These are phyloP conservation scores for Lophius piscatorius DNA, from an alignment of 2,113 vertebrate species.

Conservation along the genomic window DNA sequence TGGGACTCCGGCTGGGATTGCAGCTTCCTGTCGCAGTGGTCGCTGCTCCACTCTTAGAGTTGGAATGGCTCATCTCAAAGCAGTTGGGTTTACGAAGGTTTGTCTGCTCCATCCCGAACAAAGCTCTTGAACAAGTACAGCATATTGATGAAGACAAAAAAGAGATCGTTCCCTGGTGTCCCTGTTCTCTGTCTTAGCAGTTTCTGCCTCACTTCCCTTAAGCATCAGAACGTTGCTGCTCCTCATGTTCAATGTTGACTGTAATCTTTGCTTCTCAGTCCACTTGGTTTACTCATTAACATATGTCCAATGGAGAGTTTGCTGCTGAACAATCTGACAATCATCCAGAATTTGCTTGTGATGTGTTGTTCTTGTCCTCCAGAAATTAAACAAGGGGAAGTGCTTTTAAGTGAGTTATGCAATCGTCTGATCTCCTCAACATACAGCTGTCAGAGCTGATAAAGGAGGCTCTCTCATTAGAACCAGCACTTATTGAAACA, in stretches of 20 bases:
- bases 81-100: constrained; percentile 19
- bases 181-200: neutral
- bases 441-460: constrained; percentile 48
- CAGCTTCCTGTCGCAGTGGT: constrained; percentile 20
- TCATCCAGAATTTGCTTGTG: constrained; percentile 5
- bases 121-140: constrained; percentile 32
- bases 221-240: too few relatives aligned
- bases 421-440: constrained; percentile 40
- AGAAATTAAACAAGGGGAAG: constrained; percentile 26
- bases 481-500: constrained; percentile 45
- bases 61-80: constrained; percentile 47
- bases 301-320: neutral
- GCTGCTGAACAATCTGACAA: neutral
- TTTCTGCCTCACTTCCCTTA: neutral
- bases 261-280: too few relatives aligned
- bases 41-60: constrained; percentile 18
- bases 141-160: constrained; percentile 23
- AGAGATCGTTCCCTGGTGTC: constrained; percentile 2
- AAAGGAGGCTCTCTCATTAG: constrained; percentile 31
- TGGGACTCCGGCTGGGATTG: constrained; percentile 20
- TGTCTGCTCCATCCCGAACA: constrained; percentile 18
- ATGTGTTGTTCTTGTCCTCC: constrained; percentile 19
- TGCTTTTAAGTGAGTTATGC: constrained; percentile 41
- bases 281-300: too few relatives aligned
- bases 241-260: too few relatives aligned